These are phyloP conservation scores for Tapirus terrestris DNA, from an alignment of 2,113 vertebrate genomes.

Conservation along the genomic window DNA sequence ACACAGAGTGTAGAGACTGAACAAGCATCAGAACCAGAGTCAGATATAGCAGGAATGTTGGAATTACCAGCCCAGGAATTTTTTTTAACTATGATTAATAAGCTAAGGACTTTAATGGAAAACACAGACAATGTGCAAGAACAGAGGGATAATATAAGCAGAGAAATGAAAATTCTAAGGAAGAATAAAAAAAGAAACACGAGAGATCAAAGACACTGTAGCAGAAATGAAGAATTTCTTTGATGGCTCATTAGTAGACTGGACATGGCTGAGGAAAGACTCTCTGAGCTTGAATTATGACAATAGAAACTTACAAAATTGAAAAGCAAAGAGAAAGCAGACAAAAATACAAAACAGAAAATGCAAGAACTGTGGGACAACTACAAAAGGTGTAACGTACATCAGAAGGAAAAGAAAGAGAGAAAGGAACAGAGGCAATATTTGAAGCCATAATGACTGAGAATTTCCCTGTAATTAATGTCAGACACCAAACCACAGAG, in stretches of 20 bases:
- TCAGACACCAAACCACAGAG: neutral
- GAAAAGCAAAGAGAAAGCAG: neutral
- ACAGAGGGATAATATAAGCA: neutral
- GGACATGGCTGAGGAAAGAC: neutral
- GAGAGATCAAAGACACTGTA: neutral
- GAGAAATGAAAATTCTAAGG: neutral
- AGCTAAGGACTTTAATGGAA: neutral
- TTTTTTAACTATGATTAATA: neutral
- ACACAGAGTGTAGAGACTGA: neutral
- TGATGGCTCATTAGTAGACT: neutral
- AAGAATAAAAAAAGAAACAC: neutral
- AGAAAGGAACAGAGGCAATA: neutral
- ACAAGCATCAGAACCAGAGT: neutral
- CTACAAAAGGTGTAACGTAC: neutral
- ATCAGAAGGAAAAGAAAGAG: neutral
- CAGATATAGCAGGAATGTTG: neutral
- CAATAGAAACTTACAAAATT: neutral
- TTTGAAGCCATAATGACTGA: neutral
- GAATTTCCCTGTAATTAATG: neutral
- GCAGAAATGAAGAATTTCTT: neutral
- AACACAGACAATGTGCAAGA: neutral
- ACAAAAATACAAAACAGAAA: neutral
- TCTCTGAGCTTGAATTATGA: neutral
- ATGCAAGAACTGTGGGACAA: neutral
- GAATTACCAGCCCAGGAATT: neutral